phyloP scores from a whole-genome alignment of 2,888 invertebrate genomes.

The Agriotes lineatus region DNA sequence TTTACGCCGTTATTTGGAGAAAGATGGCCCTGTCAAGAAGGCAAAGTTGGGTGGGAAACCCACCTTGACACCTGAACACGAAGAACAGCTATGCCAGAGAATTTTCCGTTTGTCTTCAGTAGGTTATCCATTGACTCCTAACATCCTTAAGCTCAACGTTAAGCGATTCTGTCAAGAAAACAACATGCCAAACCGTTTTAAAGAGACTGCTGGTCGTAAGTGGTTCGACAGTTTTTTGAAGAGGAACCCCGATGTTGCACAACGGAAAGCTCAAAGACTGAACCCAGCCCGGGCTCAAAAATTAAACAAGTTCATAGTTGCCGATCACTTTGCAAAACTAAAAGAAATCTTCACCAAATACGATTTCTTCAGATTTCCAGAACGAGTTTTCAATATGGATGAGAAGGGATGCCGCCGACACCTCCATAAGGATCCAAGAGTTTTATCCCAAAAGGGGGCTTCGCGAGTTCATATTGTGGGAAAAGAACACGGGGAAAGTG shows the following conservation, averaged over 20 bases:
- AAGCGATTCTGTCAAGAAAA: background rate
- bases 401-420: background rate
- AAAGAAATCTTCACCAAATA: constrained; percentile 31
- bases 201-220: constrained; percentile 32
- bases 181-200: background rate
- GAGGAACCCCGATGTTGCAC: constrained; percentile 42
- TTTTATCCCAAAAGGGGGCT: background rate
- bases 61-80: background rate
- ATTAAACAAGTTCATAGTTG: constrained; percentile 47
- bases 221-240: constrained; percentile 40
- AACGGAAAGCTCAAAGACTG: constrained; percentile 50
- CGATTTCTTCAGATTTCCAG: background rate
- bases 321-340: constrained; percentile 50
- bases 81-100: background rate
- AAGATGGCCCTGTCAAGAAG: background rate
- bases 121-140: background rate
- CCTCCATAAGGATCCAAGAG: background rate
- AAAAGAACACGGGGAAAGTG: constrained; percentile 3
- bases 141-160: background rate
- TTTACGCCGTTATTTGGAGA: background rate
- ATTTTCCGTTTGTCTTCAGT: background rate
- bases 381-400: no score
- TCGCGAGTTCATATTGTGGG: background rate
- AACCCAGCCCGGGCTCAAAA: constrained; percentile 53
- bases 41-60: constrained; percentile 3